phyloP scores from a whole-genome alignment of 1,140 invertebrate genomes.

The Drosophila rhopaloa region DNA sequence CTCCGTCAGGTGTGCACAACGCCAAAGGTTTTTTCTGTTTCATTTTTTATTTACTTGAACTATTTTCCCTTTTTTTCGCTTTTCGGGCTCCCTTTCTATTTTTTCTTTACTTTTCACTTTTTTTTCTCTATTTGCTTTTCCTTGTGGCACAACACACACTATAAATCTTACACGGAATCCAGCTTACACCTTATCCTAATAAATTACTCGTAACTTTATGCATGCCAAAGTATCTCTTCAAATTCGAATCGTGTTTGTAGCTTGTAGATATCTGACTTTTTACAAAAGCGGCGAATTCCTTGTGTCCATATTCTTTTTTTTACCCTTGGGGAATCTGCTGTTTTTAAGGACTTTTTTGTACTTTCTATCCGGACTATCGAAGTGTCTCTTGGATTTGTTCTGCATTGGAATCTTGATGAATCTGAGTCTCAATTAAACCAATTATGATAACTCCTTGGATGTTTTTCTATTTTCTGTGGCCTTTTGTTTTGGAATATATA shows the following conservation, averaged over 20 bases:
- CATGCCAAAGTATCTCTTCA: constrained; percentile 36
- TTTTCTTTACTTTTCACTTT: constrained; percentile 9
- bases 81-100: constrained; percentile 23
- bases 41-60: constrained; percentile 49
- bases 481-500: not conserved
- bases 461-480: not conserved
- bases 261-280: constrained; percentile 30
- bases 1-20: constrained; percentile 35
- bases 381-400: not conserved
- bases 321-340: not conserved
- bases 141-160: constrained; percentile 27
- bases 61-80: constrained; percentile 40
- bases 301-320: constrained; percentile 2
- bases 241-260: constrained; percentile 41
- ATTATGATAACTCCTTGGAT: not conserved
- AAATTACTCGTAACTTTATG: constrained; percentile 37
- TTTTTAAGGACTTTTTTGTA: not conserved
- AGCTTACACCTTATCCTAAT: constrained; percentile 47
- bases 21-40: constrained; percentile 7
- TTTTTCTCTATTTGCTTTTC: constrained; percentile 19
- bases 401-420: not conserved
- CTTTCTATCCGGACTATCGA: not conserved
- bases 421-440: not conserved
- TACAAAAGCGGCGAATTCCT: not conserved
- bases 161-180: constrained; percentile 34